Evolutionary conservation across 2,113 vertebrate genomes (phyloP).

Genomic region (Vicugna pacos): DNA sequence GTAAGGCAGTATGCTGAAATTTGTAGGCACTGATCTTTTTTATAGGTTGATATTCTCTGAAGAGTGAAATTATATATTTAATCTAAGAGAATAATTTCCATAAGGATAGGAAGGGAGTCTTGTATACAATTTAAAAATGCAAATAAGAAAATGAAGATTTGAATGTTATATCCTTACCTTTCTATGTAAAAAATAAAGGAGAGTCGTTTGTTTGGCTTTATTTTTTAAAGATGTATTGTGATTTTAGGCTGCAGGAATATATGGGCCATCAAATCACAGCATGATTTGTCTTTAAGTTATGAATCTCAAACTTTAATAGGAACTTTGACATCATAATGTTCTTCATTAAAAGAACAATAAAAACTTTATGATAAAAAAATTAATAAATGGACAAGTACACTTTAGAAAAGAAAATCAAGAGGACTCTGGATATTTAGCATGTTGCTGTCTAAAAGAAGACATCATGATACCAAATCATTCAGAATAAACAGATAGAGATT

Average conservation of each 20-base stretch:
- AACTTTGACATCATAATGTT: not conserved
- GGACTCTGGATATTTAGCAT: not conserved
- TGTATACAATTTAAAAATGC: not conserved
- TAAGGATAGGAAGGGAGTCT: not conserved
- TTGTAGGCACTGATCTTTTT: not conserved
- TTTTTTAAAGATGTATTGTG: not conserved
- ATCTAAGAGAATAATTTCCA: not conserved
- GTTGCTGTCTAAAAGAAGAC: not conserved
- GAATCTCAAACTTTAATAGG: not conserved
- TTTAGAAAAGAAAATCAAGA: not conserved
- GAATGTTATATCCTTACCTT: not conserved
- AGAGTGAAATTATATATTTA: not conserved
- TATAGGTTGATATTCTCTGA: not conserved
- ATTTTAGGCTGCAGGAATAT: not conserved
- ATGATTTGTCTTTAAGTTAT: not conserved
- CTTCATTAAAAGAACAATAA: not conserved
- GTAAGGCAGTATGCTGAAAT: not conserved
- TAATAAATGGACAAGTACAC: not conserved
- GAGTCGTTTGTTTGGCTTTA: not conserved
- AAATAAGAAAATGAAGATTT: not conserved
- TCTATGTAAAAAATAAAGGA: not conserved
- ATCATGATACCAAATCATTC: not conserved
- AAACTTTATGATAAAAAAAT: not conserved
- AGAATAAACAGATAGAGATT: not conserved
- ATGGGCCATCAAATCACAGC: not conserved